Conservation (phyloP, 2,113 vertebrate genomes). For the Copsychus sechellarum region DNA sequence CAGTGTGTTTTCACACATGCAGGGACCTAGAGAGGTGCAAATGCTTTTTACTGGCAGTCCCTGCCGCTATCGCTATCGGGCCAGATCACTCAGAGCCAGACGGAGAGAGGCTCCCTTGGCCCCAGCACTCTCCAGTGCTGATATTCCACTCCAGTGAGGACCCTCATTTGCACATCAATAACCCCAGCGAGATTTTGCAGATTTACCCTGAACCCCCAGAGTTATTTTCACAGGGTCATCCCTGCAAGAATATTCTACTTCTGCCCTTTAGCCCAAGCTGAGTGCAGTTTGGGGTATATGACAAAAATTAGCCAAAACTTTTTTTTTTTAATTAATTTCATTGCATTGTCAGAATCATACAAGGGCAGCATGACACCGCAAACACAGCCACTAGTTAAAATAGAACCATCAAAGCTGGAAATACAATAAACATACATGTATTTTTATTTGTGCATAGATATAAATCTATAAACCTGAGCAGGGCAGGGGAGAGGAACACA, state of each 20-base stretch:
- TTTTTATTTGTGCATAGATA: neutral
- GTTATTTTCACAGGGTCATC: neutral
- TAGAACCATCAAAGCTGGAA: slow-evolving; percentile 28
- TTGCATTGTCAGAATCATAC: slow-evolving; percentile 39
- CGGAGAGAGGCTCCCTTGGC: neutral
- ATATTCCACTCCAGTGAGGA: neutral
- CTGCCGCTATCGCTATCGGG: neutral
- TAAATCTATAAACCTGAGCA: neutral
- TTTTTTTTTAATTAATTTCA: neutral
- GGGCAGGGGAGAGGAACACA: neutral
- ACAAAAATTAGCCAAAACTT: slow-evolving; percentile 15
- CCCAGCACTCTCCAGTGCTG: neutral
- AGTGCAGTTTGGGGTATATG: slow-evolving; percentile 20
- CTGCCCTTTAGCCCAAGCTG: neutral
- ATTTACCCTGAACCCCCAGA: neutral
- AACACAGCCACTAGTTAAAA: slow-evolving; percentile 54
- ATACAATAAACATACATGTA: neutral
- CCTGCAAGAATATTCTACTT: neutral
- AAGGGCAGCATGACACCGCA: slow-evolving; percentile 63
- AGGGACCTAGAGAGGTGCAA: neutral
- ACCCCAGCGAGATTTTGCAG: neutral
- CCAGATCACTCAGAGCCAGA: neutral
- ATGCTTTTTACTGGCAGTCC: neutral
- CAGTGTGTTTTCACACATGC: neutral
- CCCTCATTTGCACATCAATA: neutral